Percentiles rank a stretch among this genome's conserved stretches.
Conservation (phyloP, 2,888 invertebrate genomes). For the Biston betularia region DNA sequence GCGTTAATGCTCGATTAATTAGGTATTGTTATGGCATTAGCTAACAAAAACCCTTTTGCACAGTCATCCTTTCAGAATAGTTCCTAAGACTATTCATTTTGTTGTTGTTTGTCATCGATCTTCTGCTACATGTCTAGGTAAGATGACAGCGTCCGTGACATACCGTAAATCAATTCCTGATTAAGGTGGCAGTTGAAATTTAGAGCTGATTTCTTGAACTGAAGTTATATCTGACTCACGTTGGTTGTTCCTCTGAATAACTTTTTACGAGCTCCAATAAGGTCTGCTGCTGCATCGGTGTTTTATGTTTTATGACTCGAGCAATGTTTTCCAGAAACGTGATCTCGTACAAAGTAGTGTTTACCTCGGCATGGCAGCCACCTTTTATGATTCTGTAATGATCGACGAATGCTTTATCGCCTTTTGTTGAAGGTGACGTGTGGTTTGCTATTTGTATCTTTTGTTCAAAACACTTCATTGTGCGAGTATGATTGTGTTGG, state of each 20-base stretch:
- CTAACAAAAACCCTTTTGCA: constrained; percentile 21
- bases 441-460: constrained; percentile 30
- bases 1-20: constrained; percentile 35
- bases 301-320: constrained; percentile 25
- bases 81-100: constrained; percentile 10
- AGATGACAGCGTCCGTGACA: not conserved
- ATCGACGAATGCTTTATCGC: constrained; percentile 35
- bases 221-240: constrained; percentile 11
- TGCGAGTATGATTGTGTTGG: constrained; percentile 21
- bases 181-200: not conserved
- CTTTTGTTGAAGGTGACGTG: constrained; percentile 32
- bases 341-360: constrained; percentile 33
- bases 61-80: constrained; percentile 8
- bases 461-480: constrained; percentile 32
- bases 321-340: constrained; percentile 37
- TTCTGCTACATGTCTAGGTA: not conserved
- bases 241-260: not conserved
- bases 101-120: constrained; percentile 17
- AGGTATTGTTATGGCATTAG: constrained; percentile 22
- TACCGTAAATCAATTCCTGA: constrained; percentile 5
- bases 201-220: constrained; percentile 1
- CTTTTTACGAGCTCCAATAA: constrained; percentile 33
- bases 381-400: constrained; percentile 32
- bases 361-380: constrained; percentile 31
- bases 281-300: constrained; percentile 31